Evolutionary conservation across 2,888 invertebrate species (phyloP).

Genomic region (Mimachlamys varia): DNA sequence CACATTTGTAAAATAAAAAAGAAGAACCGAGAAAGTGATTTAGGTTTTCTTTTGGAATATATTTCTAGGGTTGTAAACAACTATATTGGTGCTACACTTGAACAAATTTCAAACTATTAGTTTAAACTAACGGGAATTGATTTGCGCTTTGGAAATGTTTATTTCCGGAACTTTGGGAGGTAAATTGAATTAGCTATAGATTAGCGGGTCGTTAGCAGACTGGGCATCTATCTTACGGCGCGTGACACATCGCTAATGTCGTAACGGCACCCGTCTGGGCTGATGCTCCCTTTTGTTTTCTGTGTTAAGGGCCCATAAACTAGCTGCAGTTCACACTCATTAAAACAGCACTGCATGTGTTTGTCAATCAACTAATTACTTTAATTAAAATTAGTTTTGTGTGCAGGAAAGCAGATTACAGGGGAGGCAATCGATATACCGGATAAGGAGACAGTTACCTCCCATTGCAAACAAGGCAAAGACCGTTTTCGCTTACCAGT

Average conservation of each 20-base stretch:
- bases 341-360: not conserved
- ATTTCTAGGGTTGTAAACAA: not conserved
- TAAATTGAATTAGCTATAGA: not conserved
- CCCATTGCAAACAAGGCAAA: not conserved
- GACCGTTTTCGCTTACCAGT: no score
- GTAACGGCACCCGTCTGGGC: not conserved
- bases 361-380: not conserved
- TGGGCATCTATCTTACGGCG: not conserved
- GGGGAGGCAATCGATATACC: not conserved
- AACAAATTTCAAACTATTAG: not conserved
- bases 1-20: not conserved
- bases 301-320: not conserved
- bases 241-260: not conserved
- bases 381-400: not conserved
- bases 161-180: not conserved
- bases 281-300: not conserved
- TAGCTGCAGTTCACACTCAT: not conserved
- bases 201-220: not conserved
- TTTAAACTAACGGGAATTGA: conserved; percentile 2
- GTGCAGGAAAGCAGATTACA: not conserved
- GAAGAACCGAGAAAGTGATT: not conserved
- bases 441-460: not conserved
- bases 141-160: not conserved
- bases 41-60: not conserved
- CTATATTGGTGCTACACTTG: not conserved